Base-by-base conservation (phyloP, 2,888 invertebrate genomes). In the Melitaea athalia region DNA sequence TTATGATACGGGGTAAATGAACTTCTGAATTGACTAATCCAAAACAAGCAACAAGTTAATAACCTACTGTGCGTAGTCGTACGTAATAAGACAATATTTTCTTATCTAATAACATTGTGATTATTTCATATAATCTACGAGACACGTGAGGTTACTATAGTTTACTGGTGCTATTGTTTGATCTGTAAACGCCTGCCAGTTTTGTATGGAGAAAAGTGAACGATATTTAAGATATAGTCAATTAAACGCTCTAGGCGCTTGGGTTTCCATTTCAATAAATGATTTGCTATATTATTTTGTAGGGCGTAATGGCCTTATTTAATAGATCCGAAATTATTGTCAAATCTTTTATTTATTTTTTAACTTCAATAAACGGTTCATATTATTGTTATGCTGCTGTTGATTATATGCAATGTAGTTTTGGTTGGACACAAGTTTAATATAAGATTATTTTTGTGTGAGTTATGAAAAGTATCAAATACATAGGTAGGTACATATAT, bases 61-160 rank as follows among this genome's bases (percentile, higher is more conserved):
- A 38, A 57, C 57, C 42, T 42, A 42, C 5, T 3, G 5, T 57
- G 15, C 11, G 38, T 5, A 38, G 3, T 38, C 38, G 8, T 38
- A 38, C 38, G 8, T 38, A 38, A 38, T 57, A 42, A 57, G 14
- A 55, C 53, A 55, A 57, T 57, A 3, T 15, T 7, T 3, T 15
- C 8, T 10, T 57, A 57, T 15, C 38, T 38, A n/a, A 0, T 53
- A 53, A 53, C 31, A 14, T 6, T 53, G 14, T 53, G 33, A 53
- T 15, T 42, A 42, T 57, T 42, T 42, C 38, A 8, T 42, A 38
- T 57, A 15, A 15, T 57, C n/a, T 42, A 38, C 15, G 52, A 17
- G 15, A 64, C 47, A 64, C 24, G 33, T 64, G 57, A 49, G 57
- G 47, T 57, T 49, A 64, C 38, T 57, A 45, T 12, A 64, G 47